phyloP scores from a whole-genome alignment of 2,888 invertebrate genomes.

The Erebia ligea region DNA sequence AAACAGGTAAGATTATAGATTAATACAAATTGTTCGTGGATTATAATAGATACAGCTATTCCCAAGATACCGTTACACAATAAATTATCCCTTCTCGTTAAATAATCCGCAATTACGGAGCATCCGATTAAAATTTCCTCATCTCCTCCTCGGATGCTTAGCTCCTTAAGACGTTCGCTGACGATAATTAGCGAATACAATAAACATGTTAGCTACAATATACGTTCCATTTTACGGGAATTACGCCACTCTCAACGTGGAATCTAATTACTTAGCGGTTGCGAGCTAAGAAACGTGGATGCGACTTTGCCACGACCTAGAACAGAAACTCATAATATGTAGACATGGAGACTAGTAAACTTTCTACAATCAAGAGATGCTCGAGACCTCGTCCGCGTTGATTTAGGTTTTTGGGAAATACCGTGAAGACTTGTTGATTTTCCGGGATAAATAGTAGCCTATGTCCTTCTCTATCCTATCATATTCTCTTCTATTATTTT shows the following conservation, averaged over 20 bases:
- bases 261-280: conserved; percentile 71
- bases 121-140: conserved; percentile 41
- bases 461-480: too few species aligned
- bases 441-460: too few species aligned
- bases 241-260: conserved; percentile 72
- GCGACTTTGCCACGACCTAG: conserved; percentile 34
- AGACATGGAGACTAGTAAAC: background rate
- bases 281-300: conserved; percentile 47
- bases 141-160: conserved; percentile 25
- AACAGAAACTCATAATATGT: conserved; percentile 1
- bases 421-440: too few species aligned
- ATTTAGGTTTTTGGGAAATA: too few species aligned
- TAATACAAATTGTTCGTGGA: background rate
- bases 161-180: conserved; percentile 35
- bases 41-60: background rate
- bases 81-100: conserved; percentile 22
- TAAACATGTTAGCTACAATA: conserved; percentile 70
- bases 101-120: conserved; percentile 41
- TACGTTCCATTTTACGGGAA: conserved; percentile 74
- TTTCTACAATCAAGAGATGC: too few species aligned
- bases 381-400: too few species aligned
- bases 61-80: conserved; percentile 17
- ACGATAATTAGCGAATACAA: conserved; percentile 56
- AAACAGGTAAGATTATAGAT: background rate
- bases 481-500: too few species aligned